A percentile compares a stretch with the other conserved stretches of the same genome.
Conservation (phyloP, 1,140 invertebrate genomes). For the Nephotettix cincticeps region DNA sequence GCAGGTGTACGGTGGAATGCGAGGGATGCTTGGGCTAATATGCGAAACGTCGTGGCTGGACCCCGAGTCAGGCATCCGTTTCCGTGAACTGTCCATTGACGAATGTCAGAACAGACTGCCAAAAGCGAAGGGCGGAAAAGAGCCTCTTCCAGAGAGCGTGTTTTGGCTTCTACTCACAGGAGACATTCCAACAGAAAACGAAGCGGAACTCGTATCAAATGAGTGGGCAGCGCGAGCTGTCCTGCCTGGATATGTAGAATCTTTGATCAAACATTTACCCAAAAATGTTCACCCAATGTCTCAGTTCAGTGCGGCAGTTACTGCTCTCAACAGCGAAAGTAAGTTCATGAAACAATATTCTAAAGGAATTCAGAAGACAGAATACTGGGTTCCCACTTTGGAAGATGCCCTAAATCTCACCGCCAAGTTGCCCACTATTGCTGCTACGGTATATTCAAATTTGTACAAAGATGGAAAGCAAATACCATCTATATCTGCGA, state of each 20-base stretch:
- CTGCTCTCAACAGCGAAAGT: conserved; percentile 83
- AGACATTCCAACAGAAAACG: conserved; percentile 81
- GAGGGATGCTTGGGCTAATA: conserved; percentile 90
- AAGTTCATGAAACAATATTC: neutral
- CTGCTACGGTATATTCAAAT: neutral
- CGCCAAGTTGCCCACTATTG: neutral
- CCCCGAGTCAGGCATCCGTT: conserved; percentile 91
- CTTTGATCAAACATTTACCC: conserved; percentile 94
- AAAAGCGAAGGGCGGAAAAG: conserved; percentile 77
- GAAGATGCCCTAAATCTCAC: neutral
- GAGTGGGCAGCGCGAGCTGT: conserved; percentile 88
- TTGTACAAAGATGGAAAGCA: neutral
- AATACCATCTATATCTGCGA: neutral
- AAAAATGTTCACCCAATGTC: conserved; percentile 89
- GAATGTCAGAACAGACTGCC: conserved; percentile 90
- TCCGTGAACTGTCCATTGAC: conserved; percentile 92
- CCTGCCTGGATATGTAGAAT: conserved; percentile 91
- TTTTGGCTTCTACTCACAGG: conserved; percentile 95
- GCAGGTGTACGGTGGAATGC: conserved; percentile 97
- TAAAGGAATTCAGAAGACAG: neutral
- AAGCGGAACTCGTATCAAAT: conserved; percentile 78
- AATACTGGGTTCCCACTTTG: neutral
- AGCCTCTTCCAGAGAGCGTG: conserved; percentile 91
- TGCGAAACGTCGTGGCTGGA: conserved; percentile 93
- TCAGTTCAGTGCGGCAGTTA: conserved; percentile 90